Conservation (phyloP, 2,888 invertebrate species). For the Entomobrya proxima region DNA sequence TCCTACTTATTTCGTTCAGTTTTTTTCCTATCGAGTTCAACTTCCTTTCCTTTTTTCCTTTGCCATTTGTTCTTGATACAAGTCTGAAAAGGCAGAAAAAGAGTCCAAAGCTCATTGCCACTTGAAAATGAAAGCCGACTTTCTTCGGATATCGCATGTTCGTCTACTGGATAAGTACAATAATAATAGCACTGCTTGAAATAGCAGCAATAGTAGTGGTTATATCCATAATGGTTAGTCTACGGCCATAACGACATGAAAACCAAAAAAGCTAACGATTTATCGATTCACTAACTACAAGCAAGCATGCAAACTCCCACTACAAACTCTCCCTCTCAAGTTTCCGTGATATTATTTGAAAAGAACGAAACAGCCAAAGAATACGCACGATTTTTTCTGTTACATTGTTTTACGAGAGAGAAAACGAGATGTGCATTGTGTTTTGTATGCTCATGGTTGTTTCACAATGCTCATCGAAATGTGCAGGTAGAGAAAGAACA, state of each 20-base stretch:
- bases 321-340: not conserved
- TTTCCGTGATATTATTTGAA: not conserved
- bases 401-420: not conserved
- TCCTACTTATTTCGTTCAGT: no score
- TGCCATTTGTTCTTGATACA: no score
- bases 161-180: not conserved
- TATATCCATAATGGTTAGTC: not conserved
- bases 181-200: not conserved
- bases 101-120: not conserved
- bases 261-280: constrained; percentile 42
- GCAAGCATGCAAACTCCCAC: constrained; percentile 55
- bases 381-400: not conserved
- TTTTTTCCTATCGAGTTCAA: no score
- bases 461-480: not conserved
- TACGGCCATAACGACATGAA: not conserved
- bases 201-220: not conserved
- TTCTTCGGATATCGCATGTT: constrained; percentile 24
- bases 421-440: not conserved
- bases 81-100: no score
- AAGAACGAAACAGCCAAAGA: not conserved
- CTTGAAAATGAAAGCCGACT: constrained; percentile 43
- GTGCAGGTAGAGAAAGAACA: not conserved
- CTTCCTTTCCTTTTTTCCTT: no score
- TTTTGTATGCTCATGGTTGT: not conserved
- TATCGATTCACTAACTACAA: constrained; percentile 59